These are phyloP conservation scores for Brachypodius melanocephalos DNA, from an alignment of 2,113 vertebrate genomes.

Conservation along the genomic window DNA sequence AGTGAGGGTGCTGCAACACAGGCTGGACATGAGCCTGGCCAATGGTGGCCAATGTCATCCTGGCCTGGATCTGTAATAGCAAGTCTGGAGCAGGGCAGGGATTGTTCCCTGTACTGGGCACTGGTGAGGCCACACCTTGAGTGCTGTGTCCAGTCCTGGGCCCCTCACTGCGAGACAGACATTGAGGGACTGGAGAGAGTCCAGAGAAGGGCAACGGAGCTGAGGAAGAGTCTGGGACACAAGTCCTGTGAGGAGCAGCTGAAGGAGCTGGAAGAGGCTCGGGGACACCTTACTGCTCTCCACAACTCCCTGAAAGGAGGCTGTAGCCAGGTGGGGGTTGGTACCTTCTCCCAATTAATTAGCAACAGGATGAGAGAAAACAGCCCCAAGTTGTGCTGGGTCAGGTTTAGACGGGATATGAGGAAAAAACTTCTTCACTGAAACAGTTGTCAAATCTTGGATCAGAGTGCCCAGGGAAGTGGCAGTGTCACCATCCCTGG, in stretches of 20 bases:
- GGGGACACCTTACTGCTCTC: not conserved
- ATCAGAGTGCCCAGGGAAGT: not conserved
- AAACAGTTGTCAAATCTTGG: not conserved
- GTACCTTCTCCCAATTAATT: not conserved
- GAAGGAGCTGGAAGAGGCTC: not conserved
- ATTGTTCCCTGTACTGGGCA: too few species aligned
- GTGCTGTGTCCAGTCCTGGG: not conserved
- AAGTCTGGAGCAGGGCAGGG: fast-evolving
- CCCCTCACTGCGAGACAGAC: not conserved
- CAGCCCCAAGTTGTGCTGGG: not conserved
- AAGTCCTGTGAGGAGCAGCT: not conserved
- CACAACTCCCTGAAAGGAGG: not conserved
- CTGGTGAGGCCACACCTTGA: not conserved
- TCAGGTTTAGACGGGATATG: not conserved
- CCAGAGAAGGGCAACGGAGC: not conserved
- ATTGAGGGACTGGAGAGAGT: not conserved
- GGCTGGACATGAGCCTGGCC: not conserved
- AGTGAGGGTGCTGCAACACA: not conserved
- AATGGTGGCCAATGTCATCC: not conserved
- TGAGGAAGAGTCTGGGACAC: not conserved
- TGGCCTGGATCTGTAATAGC: not conserved
- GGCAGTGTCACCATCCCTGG: not conserved
- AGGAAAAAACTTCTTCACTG: not conserved
- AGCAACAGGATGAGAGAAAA: not conserved
- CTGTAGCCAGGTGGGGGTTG: not conserved